Evolutionary conservation across 2,888 invertebrate species (phyloP).

Genomic region (Perizoma affinitatum): DNA sequence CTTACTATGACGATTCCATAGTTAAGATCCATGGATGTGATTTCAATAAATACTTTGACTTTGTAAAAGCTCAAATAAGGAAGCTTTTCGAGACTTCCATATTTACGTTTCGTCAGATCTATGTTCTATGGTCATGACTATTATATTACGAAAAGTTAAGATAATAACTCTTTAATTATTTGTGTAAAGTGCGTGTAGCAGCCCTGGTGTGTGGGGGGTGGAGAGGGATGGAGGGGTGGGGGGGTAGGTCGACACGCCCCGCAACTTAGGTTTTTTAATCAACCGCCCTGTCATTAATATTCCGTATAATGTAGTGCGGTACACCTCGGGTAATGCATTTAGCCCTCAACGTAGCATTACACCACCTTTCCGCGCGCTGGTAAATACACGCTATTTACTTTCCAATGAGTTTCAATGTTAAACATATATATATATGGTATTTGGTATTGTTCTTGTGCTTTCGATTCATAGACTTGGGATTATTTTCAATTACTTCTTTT

Average conservation of each 20-base stretch:
- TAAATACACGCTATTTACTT: constrained; percentile 21
- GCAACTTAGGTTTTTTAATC: constrained; percentile 79
- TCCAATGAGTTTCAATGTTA: constrained; percentile 5
- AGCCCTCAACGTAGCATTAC: constrained; percentile 29
- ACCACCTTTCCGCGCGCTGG: constrained; percentile 6
- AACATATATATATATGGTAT: neutral
- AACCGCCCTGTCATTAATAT: constrained; percentile 80
- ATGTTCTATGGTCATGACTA: too few relatives aligned
- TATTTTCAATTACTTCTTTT: too few relatives aligned
- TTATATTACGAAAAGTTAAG: too few relatives aligned
- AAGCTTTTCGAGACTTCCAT: too few relatives aligned
- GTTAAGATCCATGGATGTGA: too few relatives aligned
- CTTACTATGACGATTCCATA: too few relatives aligned
- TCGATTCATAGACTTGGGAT: too few relatives aligned
- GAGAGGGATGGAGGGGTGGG: constrained; percentile 34
- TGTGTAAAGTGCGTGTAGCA: constrained; percentile 12
- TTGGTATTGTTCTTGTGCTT: constrained; percentile 4
- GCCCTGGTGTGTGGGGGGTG: constrained; percentile 19
- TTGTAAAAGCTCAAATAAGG: too few relatives aligned
- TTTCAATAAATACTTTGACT: too few relatives aligned
- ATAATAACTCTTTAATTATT: neutral
- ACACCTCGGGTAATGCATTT: constrained; percentile 37
- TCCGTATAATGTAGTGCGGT: constrained; percentile 69
- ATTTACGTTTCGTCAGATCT: too few relatives aligned
- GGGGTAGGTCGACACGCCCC: constrained; percentile 60